A percentile compares a stretch with the other conserved stretches of the same genome.
These are phyloP conservation scores for Cephus sareptanus DNA, from an alignment of 2,888 invertebrate genomes.

Conservation along the genomic window DNA sequence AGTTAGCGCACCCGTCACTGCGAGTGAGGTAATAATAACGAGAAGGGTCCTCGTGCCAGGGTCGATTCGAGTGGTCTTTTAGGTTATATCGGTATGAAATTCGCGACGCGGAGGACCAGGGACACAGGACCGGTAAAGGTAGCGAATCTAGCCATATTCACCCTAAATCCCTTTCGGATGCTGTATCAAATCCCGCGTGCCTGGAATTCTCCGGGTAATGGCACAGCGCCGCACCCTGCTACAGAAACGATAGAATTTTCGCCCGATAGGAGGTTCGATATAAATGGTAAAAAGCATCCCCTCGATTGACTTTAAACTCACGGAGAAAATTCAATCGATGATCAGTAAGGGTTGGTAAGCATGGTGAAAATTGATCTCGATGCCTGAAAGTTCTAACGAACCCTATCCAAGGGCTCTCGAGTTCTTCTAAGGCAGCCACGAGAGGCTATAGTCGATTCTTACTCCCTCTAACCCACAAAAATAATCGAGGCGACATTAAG, in stretches of 20 bases:
- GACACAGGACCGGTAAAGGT: neutral
- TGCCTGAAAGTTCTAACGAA: neutral
- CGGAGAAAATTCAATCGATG: neutral
- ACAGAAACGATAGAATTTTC: conserved; percentile 53
- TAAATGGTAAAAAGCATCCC: conserved; percentile 42
- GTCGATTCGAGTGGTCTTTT: conserved; percentile 17
- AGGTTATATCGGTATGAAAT: neutral
- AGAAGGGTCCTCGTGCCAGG: conserved; percentile 4
- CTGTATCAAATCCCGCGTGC: conserved; percentile 57
- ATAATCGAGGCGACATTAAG: neutral
- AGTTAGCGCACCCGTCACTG: conserved; percentile 52
- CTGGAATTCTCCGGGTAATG: conserved; percentile 61
- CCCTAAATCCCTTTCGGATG: neutral
- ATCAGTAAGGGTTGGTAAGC: neutral
- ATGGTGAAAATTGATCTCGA: neutral
- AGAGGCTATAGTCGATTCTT: neutral
- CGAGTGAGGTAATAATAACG: conserved; percentile 43
- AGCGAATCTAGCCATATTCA: neutral
- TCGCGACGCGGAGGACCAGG: conserved; percentile 1
- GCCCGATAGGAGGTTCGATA: conserved; percentile 26
- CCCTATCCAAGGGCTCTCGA: neutral
- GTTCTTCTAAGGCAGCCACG: neutral
- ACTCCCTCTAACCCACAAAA: neutral
- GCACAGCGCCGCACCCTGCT: conserved; percentile 54
- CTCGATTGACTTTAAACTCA: neutral